phyloP scores from a whole-genome alignment of 2,888 invertebrate genomes.

The Notodonta dromedarius region DNA sequence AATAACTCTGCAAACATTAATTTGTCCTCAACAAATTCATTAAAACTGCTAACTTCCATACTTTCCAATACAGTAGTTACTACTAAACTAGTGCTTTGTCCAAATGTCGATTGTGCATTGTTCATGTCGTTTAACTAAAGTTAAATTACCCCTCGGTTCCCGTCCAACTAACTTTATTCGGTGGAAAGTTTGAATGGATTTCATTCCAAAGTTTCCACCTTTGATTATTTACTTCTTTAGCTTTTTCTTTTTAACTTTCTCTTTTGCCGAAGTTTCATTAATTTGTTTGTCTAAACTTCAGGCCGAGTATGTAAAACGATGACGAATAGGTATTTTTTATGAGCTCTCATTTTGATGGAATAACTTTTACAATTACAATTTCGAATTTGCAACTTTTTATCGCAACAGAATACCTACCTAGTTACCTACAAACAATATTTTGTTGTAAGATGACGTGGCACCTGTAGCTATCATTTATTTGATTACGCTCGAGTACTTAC shows the following conservation, averaged over 20 bases:
- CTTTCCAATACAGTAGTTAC: background rate
- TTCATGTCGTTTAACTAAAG: conserved; percentile 48
- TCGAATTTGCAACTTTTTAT: background rate
- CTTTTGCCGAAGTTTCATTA: conserved; percentile 57
- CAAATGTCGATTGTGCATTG: conserved; percentile 22
- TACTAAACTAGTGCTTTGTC: conserved; percentile 4
- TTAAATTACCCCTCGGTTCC: conserved; percentile 54
- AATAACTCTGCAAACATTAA: too few relatives aligned
- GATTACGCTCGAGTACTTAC: background rate
- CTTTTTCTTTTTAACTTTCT: conserved; percentile 59
- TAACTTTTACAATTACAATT: conserved; percentile 22
- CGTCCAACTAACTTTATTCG: conserved; percentile 57
- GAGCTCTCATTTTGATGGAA: conserved; percentile 29
- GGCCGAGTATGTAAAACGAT: conserved; percentile 24
- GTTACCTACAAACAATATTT: background rate
- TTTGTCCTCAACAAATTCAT: background rate
- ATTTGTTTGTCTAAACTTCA: conserved; percentile 45
- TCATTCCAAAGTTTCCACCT: conserved; percentile 68
- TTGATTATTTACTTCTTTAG: conserved; percentile 68
- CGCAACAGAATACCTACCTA: background rate
- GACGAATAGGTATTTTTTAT: conserved; percentile 28
- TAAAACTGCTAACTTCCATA: background rate
- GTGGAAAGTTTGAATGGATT: conserved; percentile 67
- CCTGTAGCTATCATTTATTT: background rate
- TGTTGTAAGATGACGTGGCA: background rate